Conservation (phyloP, 1,140 invertebrate species). For the Drosophila quadrilineata region DNA sequence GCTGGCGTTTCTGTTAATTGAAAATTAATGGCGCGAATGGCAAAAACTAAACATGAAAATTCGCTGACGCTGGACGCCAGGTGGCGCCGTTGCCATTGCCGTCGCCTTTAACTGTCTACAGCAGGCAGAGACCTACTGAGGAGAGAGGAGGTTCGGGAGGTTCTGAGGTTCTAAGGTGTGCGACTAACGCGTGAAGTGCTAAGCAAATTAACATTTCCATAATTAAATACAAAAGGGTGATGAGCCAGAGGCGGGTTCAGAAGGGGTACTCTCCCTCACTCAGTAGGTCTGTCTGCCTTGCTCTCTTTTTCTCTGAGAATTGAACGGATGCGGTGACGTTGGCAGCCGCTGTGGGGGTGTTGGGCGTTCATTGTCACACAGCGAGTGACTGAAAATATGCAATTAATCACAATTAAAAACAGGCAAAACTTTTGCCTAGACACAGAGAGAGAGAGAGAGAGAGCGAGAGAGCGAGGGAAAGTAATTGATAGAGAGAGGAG, state of each 20-base stretch:
- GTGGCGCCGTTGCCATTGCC: conserved; percentile 29
- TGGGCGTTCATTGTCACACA: neutral
- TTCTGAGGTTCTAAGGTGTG: neutral
- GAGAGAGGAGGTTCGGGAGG: neutral
- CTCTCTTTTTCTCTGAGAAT: too few relatives aligned
- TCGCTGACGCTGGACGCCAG: conserved; percentile 55
- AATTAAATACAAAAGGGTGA: conserved; percentile 67
- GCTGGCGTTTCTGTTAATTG: conserved; percentile 76
- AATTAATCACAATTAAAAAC: conserved; percentile 58
- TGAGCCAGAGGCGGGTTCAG: conserved; percentile 34
- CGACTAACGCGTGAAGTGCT: conserved; percentile 53
- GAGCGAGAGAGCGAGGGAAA: conserved; percentile 20
- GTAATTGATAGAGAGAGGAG: too few relatives aligned
- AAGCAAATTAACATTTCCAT: conserved; percentile 77
- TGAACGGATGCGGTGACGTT: too few relatives aligned
- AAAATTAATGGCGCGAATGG: conserved; percentile 77
- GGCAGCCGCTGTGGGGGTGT: too few relatives aligned
- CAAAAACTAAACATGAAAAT: conserved; percentile 72
- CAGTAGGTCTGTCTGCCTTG: too few relatives aligned
- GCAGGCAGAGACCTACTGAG: neutral
- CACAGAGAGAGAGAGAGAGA: neutral
- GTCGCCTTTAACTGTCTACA: too few relatives aligned
- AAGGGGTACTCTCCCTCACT: too few relatives aligned
- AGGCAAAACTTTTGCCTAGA: conserved; percentile 26
- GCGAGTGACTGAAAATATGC: conserved; percentile 35